Evolutionary conservation across 2,888 invertebrate species (phyloP).

Genomic region (Diadegma fenestrale): DNA sequence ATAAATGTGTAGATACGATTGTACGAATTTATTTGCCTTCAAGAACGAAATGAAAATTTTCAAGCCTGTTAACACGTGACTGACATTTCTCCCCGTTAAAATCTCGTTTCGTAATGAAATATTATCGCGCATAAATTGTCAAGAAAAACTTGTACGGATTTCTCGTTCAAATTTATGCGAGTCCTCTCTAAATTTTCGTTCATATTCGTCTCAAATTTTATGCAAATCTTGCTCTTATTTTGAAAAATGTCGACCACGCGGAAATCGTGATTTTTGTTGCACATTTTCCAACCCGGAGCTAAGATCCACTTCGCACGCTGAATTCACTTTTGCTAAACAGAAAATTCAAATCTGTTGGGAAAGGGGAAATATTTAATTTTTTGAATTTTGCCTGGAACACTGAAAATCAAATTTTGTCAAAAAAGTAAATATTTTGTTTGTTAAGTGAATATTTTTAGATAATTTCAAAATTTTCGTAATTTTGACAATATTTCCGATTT

Average conservation of each 20-base stretch:
- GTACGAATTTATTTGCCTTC: not conserved
- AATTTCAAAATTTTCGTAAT: too few species aligned
- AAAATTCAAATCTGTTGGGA: not conserved
- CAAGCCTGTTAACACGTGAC: conserved; percentile 4
- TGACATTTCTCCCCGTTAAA: conserved; percentile 14
- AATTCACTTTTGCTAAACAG: not conserved
- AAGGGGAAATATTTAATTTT: not conserved
- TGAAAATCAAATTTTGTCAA: too few species aligned
- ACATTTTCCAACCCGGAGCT: not conserved
- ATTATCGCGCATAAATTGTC: not conserved
- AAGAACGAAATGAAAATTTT: not conserved
- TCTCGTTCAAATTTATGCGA: conserved; percentile 20
- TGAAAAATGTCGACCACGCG: not conserved
- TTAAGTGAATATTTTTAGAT: too few species aligned
- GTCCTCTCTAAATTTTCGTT: not conserved
- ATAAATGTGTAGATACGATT: not conserved
- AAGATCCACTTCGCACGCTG: not conserved
- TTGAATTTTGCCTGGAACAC: too few species aligned
- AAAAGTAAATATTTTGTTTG: too few species aligned
- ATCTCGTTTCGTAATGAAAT: conserved; percentile 13
- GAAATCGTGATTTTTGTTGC: not conserved
- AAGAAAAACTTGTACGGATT: not conserved
- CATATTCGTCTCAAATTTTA: not conserved
- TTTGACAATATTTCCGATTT: too few species aligned
- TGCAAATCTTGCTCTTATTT: not conserved